These are phyloP conservation scores for Myocastor coypus DNA, from an alignment of 2,113 vertebrate species.

Conservation along the genomic window DNA sequence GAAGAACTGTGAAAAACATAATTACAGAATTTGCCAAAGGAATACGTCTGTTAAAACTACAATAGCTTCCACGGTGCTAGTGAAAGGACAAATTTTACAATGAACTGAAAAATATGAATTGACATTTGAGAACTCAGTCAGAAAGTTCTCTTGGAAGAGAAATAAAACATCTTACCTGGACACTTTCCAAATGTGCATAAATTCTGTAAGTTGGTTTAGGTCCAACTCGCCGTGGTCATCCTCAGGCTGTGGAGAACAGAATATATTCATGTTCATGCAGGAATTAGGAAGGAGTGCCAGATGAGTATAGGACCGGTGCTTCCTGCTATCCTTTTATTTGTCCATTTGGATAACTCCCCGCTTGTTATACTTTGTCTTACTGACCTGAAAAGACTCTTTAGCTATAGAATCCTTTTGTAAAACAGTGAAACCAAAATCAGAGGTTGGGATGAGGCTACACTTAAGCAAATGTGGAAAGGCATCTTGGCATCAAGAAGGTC, in stretches of 20 bases:
- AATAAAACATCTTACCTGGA: constrained; percentile 78
- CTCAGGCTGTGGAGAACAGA: constrained; percentile 77
- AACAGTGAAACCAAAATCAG: background rate
- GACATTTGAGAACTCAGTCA: constrained; percentile 36
- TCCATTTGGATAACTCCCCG: constrained; percentile 65
- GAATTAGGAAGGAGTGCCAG: constrained; percentile 19
- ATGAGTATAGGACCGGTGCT: constrained; percentile 60
- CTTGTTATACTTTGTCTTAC: constrained; percentile 67
- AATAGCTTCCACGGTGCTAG: background rate
- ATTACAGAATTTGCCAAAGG: constrained; percentile 60
- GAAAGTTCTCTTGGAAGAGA: constrained; percentile 34
- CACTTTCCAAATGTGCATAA: constrained; percentile 80
- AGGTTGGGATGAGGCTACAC: background rate
- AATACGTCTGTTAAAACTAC: constrained; percentile 25
- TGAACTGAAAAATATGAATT: constrained; percentile 51
- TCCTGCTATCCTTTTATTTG: constrained; percentile 70
- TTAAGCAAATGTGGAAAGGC: background rate
- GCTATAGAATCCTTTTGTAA: background rate
- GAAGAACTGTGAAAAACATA: constrained; percentile 61
- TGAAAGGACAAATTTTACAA: constrained; percentile 37
- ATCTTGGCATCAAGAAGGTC: background rate
- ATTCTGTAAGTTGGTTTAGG: constrained; percentile 80
- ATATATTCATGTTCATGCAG: constrained; percentile 12
- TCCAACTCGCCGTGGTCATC: constrained; percentile 83
- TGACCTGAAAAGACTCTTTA: constrained; percentile 52